These are phyloP conservation scores for Lapara coniferarum DNA, from an alignment of 2,888 invertebrate genomes.

Conservation along the genomic window DNA sequence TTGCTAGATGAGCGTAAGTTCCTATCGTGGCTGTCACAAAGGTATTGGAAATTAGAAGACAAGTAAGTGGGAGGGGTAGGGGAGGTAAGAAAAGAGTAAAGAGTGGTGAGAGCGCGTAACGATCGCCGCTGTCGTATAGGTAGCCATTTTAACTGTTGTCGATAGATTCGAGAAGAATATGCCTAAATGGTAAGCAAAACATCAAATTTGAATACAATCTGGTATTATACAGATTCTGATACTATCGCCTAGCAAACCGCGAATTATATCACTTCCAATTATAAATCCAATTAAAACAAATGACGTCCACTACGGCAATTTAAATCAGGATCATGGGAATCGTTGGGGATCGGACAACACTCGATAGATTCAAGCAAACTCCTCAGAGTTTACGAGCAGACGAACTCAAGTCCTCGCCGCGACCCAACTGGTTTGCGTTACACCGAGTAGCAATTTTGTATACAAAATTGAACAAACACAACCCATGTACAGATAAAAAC, in stretches of 20 bases:
- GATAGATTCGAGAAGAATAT: too few species aligned
- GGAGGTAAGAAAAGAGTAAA: too few species aligned
- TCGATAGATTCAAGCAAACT: constrained; percentile 57
- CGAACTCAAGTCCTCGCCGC: constrained; percentile 42
- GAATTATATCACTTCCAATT: constrained; percentile 29
- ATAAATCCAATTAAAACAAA: constrained; percentile 48
- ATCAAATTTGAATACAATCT: too few species aligned
- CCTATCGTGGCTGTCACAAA: too few species aligned
- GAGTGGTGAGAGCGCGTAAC: too few species aligned
- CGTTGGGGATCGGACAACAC: constrained; percentile 47
- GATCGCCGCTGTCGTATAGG: too few species aligned
- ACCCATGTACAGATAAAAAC: constrained; percentile 31
- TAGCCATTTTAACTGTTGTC: too few species aligned
- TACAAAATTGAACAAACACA: constrained; percentile 33
- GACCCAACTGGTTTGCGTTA: constrained; percentile 15
- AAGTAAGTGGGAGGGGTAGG: too few species aligned
- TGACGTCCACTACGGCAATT: constrained; percentile 52
- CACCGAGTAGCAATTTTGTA: constrained; percentile 8
- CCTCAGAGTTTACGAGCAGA: constrained; percentile 55
- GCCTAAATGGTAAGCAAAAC: not conserved
- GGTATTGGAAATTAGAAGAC: too few species aligned
- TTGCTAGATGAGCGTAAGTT: too few species aligned
- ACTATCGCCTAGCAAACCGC: not conserved
- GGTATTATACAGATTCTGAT: not conserved
- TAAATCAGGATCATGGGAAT: constrained; percentile 68